phyloP scores from a whole-genome alignment of 2,888 invertebrate genomes.

The Nemurella pictetii region DNA sequence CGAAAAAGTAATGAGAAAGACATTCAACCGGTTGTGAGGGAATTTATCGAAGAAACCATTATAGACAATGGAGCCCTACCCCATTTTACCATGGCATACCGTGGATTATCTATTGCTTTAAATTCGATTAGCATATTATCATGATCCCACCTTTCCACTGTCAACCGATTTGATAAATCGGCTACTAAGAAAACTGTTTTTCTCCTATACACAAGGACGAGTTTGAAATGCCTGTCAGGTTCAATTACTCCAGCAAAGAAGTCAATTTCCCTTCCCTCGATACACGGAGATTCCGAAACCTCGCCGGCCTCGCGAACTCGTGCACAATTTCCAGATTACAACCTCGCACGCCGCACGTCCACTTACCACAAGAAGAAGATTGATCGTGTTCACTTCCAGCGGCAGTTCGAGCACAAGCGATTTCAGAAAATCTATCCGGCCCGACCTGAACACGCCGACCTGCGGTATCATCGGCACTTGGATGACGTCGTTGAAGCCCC shows the following conservation, averaged over 20 bases:
- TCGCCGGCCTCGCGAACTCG: too few relatives aligned
- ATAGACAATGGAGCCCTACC: too few relatives aligned
- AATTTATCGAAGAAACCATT: too few relatives aligned
- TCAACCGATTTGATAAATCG: background rate
- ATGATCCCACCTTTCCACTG: too few relatives aligned
- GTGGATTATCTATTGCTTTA: too few relatives aligned
- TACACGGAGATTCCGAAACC: background rate
- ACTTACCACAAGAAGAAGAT: conserved; percentile 41
- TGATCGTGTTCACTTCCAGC: conserved; percentile 45
- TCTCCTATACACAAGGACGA: background rate
- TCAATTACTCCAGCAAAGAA: background rate
- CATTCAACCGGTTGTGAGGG: too few relatives aligned
- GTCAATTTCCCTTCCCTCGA: background rate
- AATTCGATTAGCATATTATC: too few relatives aligned
- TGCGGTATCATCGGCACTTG: conserved; percentile 49
- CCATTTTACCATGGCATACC: too few relatives aligned
- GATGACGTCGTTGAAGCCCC: conserved; percentile 42
- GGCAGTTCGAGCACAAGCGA: conserved; percentile 46
- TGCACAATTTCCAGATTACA: background rate
- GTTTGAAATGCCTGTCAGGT: background rate
- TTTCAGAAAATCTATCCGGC: conserved; percentile 43
- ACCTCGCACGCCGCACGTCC: too few relatives aligned
- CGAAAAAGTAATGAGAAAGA: too few relatives aligned
- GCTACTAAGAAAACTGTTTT: background rate
- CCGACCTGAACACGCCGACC: conserved; percentile 46